Evolutionary conservation across 2,888 invertebrate genomes (phyloP).

Genomic region (Caenorhabditis sulstoni): DNA sequence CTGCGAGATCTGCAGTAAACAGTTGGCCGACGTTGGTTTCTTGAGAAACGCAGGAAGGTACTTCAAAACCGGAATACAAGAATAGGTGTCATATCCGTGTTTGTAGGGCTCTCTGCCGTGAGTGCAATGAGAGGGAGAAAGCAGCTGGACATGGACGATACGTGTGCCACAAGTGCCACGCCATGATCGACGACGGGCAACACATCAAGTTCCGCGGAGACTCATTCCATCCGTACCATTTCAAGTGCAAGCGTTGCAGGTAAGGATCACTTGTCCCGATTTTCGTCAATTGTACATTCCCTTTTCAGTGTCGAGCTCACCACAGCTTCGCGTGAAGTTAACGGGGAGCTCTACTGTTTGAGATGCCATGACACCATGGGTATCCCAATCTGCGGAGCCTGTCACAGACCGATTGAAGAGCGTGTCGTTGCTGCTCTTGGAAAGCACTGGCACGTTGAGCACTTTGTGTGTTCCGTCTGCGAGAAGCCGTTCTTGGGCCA

Average conservation of each 20-base stretch:
- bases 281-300: not conserved
- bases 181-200: slow-evolving; percentile 83
- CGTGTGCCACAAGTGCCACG: slow-evolving; percentile 85
- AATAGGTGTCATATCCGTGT: not conserved
- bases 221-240: slow-evolving; percentile 99
- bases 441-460: slow-evolving; percentile 99
- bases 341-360: slow-evolving; percentile 93
- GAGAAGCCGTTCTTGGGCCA: slow-evolving; percentile 99
- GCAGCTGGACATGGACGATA: slow-evolving; percentile 95
- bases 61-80: not conserved
- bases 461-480: slow-evolving; percentile 99
- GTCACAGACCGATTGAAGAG: slow-evolving; percentile 98
- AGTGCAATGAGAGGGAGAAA: slow-evolving; percentile 96
- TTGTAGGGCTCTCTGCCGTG: slow-evolving; percentile 89
- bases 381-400: slow-evolving; percentile 99
- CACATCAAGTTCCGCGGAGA: slow-evolving; percentile 86
- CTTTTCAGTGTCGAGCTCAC: slow-evolving; percentile 89
- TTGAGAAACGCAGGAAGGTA: slow-evolving; percentile 86
- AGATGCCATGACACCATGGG: slow-evolving; percentile 80
- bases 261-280: slow-evolving; percentile 34
- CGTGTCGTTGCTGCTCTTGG: slow-evolving; percentile 97
- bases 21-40: slow-evolving; percentile 96
- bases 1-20: slow-evolving; percentile 92
- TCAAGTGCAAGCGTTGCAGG: slow-evolving; percentile 89
- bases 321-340: slow-evolving; percentile 94